phyloP scores from a whole-genome alignment of 2,888 invertebrate species.

The Lithophane ornitopus region DNA sequence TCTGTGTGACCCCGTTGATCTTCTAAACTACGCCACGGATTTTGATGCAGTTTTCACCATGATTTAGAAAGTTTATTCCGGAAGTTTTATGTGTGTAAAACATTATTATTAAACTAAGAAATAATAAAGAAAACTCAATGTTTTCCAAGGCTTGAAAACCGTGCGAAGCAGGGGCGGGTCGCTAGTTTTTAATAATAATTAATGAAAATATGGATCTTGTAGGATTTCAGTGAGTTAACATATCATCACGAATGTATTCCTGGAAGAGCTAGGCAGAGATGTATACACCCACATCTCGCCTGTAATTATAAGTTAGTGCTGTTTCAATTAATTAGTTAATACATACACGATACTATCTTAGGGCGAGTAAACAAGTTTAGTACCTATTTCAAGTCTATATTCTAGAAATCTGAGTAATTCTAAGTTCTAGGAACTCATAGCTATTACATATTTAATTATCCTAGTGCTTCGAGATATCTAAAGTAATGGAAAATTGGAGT shows the following conservation, averaged over 20 bases:
- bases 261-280: not conserved
- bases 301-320: conserved; percentile 12
- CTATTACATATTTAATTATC: conserved; percentile 16
- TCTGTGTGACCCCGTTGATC: not conserved
- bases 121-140: not conserved
- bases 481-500: conserved; percentile 6
- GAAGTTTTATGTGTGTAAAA: too few relatives aligned
- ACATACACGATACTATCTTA: not conserved
- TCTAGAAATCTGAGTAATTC: not conserved
- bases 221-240: not conserved
- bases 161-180: not conserved
- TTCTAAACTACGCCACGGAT: not conserved
- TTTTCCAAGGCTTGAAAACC: not conserved
- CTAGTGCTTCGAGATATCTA: not conserved
- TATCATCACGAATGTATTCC: too few relatives aligned
- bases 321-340: not conserved
- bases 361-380: not conserved
- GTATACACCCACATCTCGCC: not conserved
- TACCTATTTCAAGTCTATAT: not conserved
- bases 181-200: not conserved
- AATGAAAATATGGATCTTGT: not conserved
- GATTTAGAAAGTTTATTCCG: not conserved
- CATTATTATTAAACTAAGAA: not conserved
- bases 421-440: not conserved
- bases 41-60: not conserved